Percentiles rank a stretch among this genome's conserved stretches.
Evolutionary conservation across 2,888 invertebrate species (phyloP).

Genomic region (Ypsolopha scabrella): DNA sequence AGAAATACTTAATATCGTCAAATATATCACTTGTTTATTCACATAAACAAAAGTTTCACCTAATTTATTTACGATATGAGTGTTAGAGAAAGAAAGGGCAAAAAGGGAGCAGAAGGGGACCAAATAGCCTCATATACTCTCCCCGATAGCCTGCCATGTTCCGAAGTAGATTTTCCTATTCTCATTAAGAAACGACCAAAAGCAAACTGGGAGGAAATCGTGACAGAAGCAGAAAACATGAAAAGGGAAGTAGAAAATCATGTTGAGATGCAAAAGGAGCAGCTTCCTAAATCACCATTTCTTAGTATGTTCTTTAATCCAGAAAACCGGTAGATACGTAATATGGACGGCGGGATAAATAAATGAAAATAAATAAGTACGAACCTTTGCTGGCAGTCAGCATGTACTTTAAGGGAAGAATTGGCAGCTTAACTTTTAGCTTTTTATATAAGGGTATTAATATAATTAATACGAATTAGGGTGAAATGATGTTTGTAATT

Average conservation of each 20-base stretch:
- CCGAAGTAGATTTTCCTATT: conserved; percentile 48
- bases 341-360: no score
- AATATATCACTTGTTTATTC: no score
- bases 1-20: no score
- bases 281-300: conserved; percentile 32
- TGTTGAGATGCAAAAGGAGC: conserved; percentile 25
- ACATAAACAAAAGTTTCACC: no score
- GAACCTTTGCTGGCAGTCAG: no score
- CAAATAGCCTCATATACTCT: conserved; percentile 35
- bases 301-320: conserved; percentile 26
- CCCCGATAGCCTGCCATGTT: conserved; percentile 50
- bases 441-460: no score
- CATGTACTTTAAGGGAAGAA: background rate
- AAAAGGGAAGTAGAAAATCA: conserved; percentile 33
- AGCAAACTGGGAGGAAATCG: conserved; percentile 43
- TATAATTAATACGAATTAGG: no score
- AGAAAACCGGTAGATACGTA: background rate
- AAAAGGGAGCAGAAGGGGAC: conserved; percentile 25
- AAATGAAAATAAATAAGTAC: no score
- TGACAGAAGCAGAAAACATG: conserved; percentile 33
- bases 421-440: background rate
- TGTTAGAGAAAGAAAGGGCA: conserved; percentile 41
- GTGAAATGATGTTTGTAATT: no score
- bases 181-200: conserved; percentile 22
- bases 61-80: conserved; percentile 24